phyloP scores from a whole-genome alignment of 2,797 vertebrate genomes.

The Cetoscarus ocellatus region DNA sequence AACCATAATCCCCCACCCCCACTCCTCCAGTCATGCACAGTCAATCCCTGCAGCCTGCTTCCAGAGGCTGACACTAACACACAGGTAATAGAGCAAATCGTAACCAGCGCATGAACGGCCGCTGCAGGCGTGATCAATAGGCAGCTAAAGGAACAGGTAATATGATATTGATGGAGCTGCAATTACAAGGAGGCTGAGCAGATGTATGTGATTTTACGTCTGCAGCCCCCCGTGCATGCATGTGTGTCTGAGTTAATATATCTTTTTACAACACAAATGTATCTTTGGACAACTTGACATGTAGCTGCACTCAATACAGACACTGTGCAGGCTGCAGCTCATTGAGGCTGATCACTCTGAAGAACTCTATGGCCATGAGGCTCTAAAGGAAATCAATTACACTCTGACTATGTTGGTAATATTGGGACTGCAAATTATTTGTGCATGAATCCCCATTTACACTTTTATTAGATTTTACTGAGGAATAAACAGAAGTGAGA shows the following conservation, averaged over 20 bases:
- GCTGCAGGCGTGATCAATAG: slow-evolving; percentile 81
- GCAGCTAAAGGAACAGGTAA: slow-evolving; percentile 80
- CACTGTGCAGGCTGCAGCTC: slow-evolving; percentile 24
- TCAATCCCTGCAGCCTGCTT: slow-evolving; percentile 47
- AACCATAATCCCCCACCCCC: slow-evolving; percentile 62
- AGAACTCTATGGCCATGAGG: slow-evolving; percentile 34
- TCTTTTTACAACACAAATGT: slow-evolving; percentile 77
- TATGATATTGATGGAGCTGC: slow-evolving; percentile 84
- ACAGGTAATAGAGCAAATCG: slow-evolving; percentile 78
- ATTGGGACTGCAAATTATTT: slow-evolving; percentile 36
- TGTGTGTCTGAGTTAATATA: slow-evolving; percentile 59
- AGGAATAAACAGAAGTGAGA: slow-evolving; percentile 37
- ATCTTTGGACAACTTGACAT: slow-evolving; percentile 59
- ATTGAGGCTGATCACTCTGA: slow-evolving; percentile 37
- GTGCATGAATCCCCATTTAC: slow-evolving; percentile 36
- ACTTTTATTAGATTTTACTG: slow-evolving; percentile 34
- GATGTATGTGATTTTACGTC: slow-evolving; percentile 56
- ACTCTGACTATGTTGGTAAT: slow-evolving; percentile 46
- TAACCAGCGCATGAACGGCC: slow-evolving; percentile 73
- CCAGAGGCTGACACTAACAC: slow-evolving; percentile 67
- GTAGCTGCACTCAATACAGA: slow-evolving; percentile 59
- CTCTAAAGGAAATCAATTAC: slow-evolving; percentile 75
- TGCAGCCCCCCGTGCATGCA: slow-evolving; percentile 25
- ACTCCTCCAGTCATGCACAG: slow-evolving; percentile 23
- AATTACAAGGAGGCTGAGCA: slow-evolving; percentile 60